These are phyloP conservation scores for Coptodon bakossiorum DNA, from an alignment of 2,113 vertebrate species.

Conservation along the genomic window DNA sequence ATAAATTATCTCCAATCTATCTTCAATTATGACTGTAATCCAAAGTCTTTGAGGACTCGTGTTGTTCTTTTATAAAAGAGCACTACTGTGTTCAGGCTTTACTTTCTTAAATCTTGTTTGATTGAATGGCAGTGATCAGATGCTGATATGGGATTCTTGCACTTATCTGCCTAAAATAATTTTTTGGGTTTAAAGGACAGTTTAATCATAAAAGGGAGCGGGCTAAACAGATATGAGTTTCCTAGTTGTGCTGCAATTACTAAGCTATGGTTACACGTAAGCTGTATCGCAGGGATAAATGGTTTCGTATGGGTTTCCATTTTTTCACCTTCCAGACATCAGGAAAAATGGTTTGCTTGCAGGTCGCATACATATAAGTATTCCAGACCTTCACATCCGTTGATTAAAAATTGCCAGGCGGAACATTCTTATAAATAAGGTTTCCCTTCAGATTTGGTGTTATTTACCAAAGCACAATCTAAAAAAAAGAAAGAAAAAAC, in stretches of 20 bases:
- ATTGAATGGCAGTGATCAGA: not conserved
- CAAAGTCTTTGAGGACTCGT: not conserved
- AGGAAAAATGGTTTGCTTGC: not conserved
- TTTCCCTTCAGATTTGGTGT: not conserved
- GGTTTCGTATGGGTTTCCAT: not conserved
- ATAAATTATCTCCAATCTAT: not conserved
- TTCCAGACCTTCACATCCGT: not conserved
- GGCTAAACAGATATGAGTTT: not conserved
- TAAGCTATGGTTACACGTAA: not conserved
- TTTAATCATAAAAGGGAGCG: not conserved
- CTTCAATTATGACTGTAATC: conserved; percentile 8
- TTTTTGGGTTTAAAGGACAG: not conserved
- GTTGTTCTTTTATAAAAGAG: not conserved
- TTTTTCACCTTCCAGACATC: not conserved
- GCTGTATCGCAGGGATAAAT: not conserved
- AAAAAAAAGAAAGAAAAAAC: not conserved
- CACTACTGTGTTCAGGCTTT: not conserved
- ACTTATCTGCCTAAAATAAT: not conserved
- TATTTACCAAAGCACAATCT: not conserved
- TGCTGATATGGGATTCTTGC: not conserved
- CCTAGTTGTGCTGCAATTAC: not conserved
- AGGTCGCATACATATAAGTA: not conserved
- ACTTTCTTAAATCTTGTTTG: not conserved
- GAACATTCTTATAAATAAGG: not conserved
- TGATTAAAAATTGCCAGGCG: not conserved